Base-by-base conservation (phyloP, 1,140 invertebrate species). In the Cheumatopsyche charites region DNA sequence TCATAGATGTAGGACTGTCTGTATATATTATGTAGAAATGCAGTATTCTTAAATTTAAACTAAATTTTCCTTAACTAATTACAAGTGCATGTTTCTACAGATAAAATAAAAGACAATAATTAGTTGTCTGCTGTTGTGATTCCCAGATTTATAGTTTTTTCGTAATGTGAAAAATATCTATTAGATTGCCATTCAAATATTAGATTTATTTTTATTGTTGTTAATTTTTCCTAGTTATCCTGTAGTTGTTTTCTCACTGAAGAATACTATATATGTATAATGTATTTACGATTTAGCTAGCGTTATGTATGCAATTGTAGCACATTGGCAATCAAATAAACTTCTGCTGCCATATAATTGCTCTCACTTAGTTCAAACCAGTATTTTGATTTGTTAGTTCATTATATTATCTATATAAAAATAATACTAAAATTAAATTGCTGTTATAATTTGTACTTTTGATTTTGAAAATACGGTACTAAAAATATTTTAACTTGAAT, bases 71-170 rank as follows among this genome's bases (percentile, higher is more conserved):
- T 58, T 25, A 13, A 25, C 55, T 58, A 25, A 58, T 58, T 58
- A 23, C 17, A 58, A 58, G 43, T 71, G 62, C 42, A 63, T 29
- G 17, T 71, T 71, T 71, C 25, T 62, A 75, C 74, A 73, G 74
- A 75, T 75, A 73, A 72, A 75, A 73, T 75, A 66, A 75, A 73
- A 73, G 74, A 75, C 74, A 75, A 75, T 75, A 75, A 63, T 75
- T 71, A 72, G 58, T 52, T 75, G 52, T 75, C 70, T 67, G 61
- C 71, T 55, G 21, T 49, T 62, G 21, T 43, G 49, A 72, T 75
- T 70, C 19, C 65, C 25, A 45, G 49, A 68, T 68, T 68, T 68
- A 43, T 68, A 45, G 55, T 45, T 68, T 63, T 26, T 17, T 68
- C 26, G 15, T 55, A 41, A 36, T 68, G 47, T 47, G 47, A 68